phyloP scores from a whole-genome alignment of 2,113 vertebrate species.

The Rallus limicola region DNA sequence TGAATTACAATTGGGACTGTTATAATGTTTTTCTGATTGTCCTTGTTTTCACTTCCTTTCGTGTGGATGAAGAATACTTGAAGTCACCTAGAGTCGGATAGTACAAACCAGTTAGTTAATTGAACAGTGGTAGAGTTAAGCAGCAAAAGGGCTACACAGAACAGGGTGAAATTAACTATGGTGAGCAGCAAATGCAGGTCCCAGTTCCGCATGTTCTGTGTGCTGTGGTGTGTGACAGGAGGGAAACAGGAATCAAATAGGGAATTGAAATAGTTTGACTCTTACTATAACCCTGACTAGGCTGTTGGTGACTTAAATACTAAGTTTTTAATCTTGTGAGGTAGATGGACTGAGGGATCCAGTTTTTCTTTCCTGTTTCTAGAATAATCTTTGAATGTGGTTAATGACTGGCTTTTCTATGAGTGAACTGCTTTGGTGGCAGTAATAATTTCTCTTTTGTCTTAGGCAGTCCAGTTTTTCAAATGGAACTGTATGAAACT shows the following conservation, averaged over 20 bases:
- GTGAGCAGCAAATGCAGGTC: not conserved
- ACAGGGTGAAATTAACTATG: not conserved
- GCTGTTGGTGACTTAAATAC: not conserved
- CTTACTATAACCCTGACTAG: not conserved
- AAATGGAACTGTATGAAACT: not conserved
- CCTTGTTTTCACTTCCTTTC: not conserved
- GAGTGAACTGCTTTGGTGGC: not conserved
- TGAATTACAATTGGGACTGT: not conserved
- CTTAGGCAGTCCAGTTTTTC: not conserved
- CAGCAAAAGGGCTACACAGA: rapidly evolving
- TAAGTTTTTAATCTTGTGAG: not conserved
- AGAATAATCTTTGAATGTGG: not conserved
- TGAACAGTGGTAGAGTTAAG: not conserved
- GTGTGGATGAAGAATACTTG: not conserved
- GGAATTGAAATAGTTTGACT: not conserved
- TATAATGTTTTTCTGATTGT: not conserved
- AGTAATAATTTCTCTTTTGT: not conserved
- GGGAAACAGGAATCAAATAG: rapidly evolving
- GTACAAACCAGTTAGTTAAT: rapidly evolving
- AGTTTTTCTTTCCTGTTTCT: not conserved
- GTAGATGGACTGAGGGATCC: not conserved
- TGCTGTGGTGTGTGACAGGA: not conserved
- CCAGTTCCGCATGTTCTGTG: rapidly evolving
- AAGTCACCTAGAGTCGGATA: not conserved
- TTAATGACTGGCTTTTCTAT: not conserved